phyloP scores from a whole-genome alignment of 2,888 invertebrate species.

The Ferdinandea cuprea region DNA sequence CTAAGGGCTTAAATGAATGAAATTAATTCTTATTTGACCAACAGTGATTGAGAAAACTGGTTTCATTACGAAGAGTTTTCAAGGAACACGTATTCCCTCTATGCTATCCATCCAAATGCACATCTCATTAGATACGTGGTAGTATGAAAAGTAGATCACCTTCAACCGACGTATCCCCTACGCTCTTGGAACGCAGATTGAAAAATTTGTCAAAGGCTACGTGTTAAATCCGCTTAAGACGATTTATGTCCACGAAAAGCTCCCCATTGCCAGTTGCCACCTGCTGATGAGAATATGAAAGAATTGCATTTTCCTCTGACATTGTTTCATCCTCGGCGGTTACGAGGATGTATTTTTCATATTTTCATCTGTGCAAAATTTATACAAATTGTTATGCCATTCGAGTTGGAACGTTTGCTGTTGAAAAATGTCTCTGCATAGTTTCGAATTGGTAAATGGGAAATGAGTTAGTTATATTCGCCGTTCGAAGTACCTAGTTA shows the following conservation, averaged over 20 bases:
- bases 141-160: no score
- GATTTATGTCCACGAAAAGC: conserved; percentile 24
- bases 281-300: conserved; percentile 11
- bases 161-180: background rate
- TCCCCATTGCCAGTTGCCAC: background rate
- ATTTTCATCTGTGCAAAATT: conserved; percentile 1
- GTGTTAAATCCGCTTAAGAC: conserved; percentile 33
- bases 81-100: no score
- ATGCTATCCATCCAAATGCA: no score
- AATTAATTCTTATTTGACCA: no score
- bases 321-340: background rate
- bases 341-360: conserved; percentile 10
- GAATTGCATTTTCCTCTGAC: conserved; percentile 1
- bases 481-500: background rate
- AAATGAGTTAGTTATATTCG: background rate
- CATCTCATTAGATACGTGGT: no score
- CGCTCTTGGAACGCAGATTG: conserved; percentile 15
- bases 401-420: conserved; percentile 1
- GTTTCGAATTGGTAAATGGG: background rate
- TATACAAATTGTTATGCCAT: conserved; percentile 28
- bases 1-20: no score
- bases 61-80: no score
- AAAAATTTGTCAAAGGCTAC: conserved; percentile 43
- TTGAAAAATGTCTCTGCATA: background rate
- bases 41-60: no score